Evolutionary conservation across 1,140 invertebrate genomes (phyloP), one percentile per base, ranked within the genome.

Genomic region (Sycobia sp.): DNA sequence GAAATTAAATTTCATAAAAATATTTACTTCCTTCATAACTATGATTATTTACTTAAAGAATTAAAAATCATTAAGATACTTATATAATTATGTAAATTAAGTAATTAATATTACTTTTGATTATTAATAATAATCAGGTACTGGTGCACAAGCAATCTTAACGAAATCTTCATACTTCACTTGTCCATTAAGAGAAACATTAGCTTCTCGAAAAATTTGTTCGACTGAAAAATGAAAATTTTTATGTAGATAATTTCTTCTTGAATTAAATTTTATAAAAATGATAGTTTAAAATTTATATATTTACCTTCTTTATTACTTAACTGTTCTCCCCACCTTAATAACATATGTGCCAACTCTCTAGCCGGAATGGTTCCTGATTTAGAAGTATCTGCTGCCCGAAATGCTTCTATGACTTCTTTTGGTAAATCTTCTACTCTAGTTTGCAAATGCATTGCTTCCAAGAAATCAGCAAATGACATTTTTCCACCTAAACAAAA

Each of bases 101-200:
- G n/a, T n/a, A n/a, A n/a, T n/a, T n/a, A n/a, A n/a, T n/a, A n/a
- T n/a, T n/a, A n/a, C n/a, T n/a, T n/a, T n/a, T n/a, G n/a, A n/a
- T n/a, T n/a, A n/a, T 84, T 80, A 95, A 74, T 95, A 97, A 80
- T 97, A 97, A 81, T 98, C 95, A 22, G 95, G 95, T 16, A 96
- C 90, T 4, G 95, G 95, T 20, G 94, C 94, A 82, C 93, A 93
- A 8, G 95, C 90, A 70, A 96, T 94, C 78, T 95, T 94, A 0
- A 97, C 89, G 81, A 98, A 96, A 74, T 96, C 93, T 71, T 94
- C 89, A 75, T 97, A 97, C 39, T 90, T 89, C 0, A 97, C 90
- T 11, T 88, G 87, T 16, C 91, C 93, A 73, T 88, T 91, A 32
- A 89, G 86, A 3, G 87, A 86, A 5, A 97, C 91, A 76, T 96